Percentiles rank a stretch among this genome's conserved stretches.
phyloP scores from a whole-genome alignment of 2,113 vertebrate genomes.

The Tamias sibiricus region DNA sequence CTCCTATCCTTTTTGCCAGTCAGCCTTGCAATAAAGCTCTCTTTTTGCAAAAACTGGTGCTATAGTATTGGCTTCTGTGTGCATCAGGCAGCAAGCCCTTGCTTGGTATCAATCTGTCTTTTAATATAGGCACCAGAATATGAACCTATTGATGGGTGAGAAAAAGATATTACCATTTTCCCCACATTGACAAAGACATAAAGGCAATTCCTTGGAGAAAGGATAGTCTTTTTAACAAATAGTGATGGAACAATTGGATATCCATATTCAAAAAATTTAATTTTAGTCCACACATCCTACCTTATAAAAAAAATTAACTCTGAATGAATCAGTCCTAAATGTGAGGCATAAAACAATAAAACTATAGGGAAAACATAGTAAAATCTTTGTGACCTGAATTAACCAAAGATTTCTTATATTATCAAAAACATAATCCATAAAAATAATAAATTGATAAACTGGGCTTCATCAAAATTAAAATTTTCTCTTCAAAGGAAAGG shows the following conservation, averaged over 20 bases:
- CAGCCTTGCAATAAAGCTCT: neutral
- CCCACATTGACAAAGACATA: neutral
- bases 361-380: constrained; percentile 21
- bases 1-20: neutral
- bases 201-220: constrained; percentile 29
- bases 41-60: neutral
- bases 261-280: constrained; percentile 23
- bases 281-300: neutral
- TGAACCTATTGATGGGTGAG: neutral
- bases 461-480: constrained; percentile 7
- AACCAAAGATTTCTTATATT: constrained; percentile 19
- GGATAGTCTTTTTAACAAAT: constrained; percentile 42
- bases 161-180: constrained; percentile 1
- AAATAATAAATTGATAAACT: neutral
- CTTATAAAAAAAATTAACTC: constrained; percentile 32
- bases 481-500: neutral
- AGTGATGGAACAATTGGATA: neutral
- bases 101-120: neutral
- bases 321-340: constrained; percentile 19
- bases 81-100: neutral
- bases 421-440: neutral
- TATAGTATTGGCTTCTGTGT: neutral
- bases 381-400: neutral
- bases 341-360: constrained; percentile 29
- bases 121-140: neutral